A percentile compares a stretch with the other conserved stretches of the same genome.
phyloP scores from a whole-genome alignment of 1,140 invertebrate genomes.

The Megalonaias nervosa region DNA sequence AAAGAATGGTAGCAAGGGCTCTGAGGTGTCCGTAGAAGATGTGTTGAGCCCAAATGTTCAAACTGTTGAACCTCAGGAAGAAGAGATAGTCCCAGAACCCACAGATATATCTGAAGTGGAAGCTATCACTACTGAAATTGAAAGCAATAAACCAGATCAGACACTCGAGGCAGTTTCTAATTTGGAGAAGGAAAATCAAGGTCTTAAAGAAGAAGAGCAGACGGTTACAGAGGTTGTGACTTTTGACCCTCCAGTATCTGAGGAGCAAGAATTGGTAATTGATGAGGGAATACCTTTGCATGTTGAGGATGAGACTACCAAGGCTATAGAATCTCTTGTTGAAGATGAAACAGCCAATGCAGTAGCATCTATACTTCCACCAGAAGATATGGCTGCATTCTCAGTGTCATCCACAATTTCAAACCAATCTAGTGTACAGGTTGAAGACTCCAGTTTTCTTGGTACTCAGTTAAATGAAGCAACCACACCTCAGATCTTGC shows the following conservation, averaged over 20 bases:
- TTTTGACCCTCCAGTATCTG: constrained; percentile 29
- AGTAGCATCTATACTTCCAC: constrained; percentile 42
- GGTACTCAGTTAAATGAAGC: too few species aligned
- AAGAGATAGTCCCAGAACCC: too few species aligned
- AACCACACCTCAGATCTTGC: too few species aligned
- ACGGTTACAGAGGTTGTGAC: constrained; percentile 27
- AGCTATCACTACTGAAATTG: too few species aligned
- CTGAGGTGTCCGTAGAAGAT: not conserved
- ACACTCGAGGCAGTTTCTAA: constrained; percentile 40
- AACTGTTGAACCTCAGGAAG: too few species aligned
- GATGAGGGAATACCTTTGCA: constrained; percentile 35
- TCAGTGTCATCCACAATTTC: not conserved
- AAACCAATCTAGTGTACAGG: too few species aligned
- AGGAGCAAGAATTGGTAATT: constrained; percentile 35
- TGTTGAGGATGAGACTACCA: constrained; percentile 48
- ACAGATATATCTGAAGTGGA: too few species aligned
- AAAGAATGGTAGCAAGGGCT: constrained; percentile 22
- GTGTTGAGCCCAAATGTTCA: too few species aligned
- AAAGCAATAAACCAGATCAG: not conserved
- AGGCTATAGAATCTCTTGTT: constrained; percentile 44
- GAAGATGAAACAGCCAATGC: constrained; percentile 47
- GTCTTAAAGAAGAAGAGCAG: constrained; percentile 10
- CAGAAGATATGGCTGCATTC: constrained; percentile 31
- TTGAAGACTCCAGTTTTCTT: too few species aligned
- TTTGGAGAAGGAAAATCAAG: constrained; percentile 27